These are phyloP conservation scores for Tragulus kanchil DNA, from an alignment of 2,113 vertebrate species.

Conservation along the genomic window DNA sequence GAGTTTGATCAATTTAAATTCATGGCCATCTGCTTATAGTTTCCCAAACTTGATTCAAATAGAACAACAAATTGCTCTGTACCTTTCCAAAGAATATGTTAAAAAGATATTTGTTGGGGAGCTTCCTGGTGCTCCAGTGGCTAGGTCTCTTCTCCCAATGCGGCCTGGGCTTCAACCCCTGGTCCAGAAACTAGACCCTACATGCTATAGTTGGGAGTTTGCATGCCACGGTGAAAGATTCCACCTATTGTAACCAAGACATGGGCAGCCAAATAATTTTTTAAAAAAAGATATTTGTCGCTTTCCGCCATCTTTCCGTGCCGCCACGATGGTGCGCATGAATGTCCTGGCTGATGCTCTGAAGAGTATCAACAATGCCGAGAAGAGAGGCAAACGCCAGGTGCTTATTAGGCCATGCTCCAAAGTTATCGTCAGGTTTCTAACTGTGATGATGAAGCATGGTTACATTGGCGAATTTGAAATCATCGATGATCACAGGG, in stretches of 20 bases:
- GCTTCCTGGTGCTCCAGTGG: neutral
- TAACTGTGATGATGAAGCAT: too few species aligned
- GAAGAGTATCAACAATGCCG: too few species aligned
- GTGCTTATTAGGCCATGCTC: too few species aligned
- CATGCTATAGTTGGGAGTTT: neutral
- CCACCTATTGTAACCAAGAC: neutral
- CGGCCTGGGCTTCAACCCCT: neutral
- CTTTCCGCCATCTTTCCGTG: too few species aligned
- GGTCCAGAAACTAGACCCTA: neutral
- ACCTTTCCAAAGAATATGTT: constrained; percentile 20
- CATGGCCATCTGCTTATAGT: neutral
- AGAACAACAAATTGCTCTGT: neutral
- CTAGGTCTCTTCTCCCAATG: neutral
- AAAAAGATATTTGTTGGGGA: neutral
- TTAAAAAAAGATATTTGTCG: neutral
- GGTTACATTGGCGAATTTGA: too few species aligned
- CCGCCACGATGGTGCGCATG: too few species aligned
- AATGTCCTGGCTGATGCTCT: too few species aligned
- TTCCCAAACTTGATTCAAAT: constrained; percentile 40
- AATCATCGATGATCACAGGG: too few species aligned
- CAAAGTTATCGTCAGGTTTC: too few species aligned
- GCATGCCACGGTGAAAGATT: neutral
- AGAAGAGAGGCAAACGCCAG: too few species aligned
- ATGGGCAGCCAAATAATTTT: neutral
- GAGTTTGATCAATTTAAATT: constrained; percentile 31